Base-by-base conservation (phyloP, 2,888 invertebrate genomes). In the Punctoribates punctum region DNA sequence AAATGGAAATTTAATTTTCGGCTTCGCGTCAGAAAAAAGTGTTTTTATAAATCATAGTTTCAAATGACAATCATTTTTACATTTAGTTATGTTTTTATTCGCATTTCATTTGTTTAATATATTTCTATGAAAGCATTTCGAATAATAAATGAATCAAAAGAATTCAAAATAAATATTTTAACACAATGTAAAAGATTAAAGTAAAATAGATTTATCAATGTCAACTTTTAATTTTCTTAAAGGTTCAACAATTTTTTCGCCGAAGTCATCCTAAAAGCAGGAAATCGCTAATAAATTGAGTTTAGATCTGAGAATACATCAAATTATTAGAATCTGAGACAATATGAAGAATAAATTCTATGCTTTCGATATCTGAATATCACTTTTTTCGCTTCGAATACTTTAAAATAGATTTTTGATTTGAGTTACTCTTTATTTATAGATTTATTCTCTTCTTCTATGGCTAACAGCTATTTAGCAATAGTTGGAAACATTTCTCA, bases 51-150 rank as follows among this genome's bases (percentile, higher is more conserved):
- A 51, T 51, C 51, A 51, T 51, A 51, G 51, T 51, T 51, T 51
- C 51, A 51, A 51, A 51, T 51, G 51, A 51, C 51, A 51, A 51
- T 51, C 51, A 51, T 51, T n/a, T 51, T 51, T 51, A 51, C 51
- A 51, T 51, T 51, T 51, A 51, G 51, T 51, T 51, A 51, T 51
- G 51, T 51, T 51, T 20, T 51, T n/a, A 6, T 51, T 51, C 51
- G 51, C 51, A 51, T 51, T 51, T 51, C 51, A 51, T 51, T 51
- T 51, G 51, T 51, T 51, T 51, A 51, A 51, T 51, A 51, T n/a
- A 51, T 17, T n/a, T n/a, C 20, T 51, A n/a, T 8, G 17, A n/a
- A 51, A n/a, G 8, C 51, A 51, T 51, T 51, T 2, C 2, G 51
- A 51, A 51, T 51, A 51, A 51, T 51, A 51, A 51, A 51, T 51